Evolutionary conservation across 2,888 invertebrate species (phyloP).

Genomic region (Nipponacmea schrenckii): DNA sequence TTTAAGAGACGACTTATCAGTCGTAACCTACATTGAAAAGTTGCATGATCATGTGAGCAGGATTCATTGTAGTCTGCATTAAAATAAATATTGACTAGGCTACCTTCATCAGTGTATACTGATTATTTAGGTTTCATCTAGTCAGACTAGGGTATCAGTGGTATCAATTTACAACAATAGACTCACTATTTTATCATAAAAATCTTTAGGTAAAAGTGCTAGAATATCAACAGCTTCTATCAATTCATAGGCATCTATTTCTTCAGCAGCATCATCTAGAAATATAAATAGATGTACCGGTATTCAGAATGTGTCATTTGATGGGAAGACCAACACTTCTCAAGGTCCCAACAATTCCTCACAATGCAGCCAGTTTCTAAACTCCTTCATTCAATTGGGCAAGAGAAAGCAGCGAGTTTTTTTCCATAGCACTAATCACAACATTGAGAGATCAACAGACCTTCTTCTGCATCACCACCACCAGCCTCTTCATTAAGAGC

Average conservation of each 20-base stretch:
- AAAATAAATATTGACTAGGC: too few species aligned
- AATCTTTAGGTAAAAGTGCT: conserved; percentile 92
- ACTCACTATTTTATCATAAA: conserved; percentile 81
- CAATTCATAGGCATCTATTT: conserved; percentile 90
- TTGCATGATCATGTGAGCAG: too few species aligned
- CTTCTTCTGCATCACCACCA: conserved; percentile 29
- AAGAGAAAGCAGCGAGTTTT: not conserved
- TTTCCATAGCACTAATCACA: not conserved
- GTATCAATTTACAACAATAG: not conserved
- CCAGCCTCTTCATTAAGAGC: conserved; percentile 41
- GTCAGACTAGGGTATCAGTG: too few species aligned
- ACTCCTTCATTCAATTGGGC: conserved; percentile 10
- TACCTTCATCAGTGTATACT: too few species aligned
- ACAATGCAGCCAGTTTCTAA: too few species aligned
- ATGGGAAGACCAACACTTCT: not conserved
- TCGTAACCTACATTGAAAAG: too few species aligned
- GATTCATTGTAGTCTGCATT: too few species aligned
- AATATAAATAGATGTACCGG: not conserved
- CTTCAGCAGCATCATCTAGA: conserved; percentile 63
- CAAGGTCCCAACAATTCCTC: too few species aligned
- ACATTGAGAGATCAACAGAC: not conserved
- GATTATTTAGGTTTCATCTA: too few species aligned
- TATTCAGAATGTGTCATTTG: not conserved
- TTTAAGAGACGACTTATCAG: too few species aligned
- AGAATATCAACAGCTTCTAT: conserved; percentile 92